Evolutionary conservation across 2,113 vertebrate species (phyloP).

Genomic region (Plotosus lineatus): DNA sequence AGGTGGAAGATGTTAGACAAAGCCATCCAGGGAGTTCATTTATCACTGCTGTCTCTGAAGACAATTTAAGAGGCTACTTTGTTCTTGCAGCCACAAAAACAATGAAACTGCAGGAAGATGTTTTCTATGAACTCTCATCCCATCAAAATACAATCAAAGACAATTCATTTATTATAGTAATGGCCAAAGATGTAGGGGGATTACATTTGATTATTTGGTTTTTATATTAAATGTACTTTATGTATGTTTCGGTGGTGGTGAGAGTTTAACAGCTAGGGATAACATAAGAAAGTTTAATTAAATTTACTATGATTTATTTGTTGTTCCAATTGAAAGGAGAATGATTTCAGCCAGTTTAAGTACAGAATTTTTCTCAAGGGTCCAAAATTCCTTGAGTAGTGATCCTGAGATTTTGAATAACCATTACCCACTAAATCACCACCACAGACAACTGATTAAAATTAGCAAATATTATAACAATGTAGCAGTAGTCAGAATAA

Average conservation of each 20-base stretch:
- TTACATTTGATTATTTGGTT: neutral
- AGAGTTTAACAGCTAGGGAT: neutral
- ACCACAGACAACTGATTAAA: neutral
- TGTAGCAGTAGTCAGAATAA: no score
- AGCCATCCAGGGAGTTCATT: conserved; percentile 4
- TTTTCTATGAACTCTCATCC: neutral
- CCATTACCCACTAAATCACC: neutral
- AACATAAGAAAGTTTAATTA: neutral
- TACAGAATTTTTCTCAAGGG: neutral
- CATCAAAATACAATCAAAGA: neutral
- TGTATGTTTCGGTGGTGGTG: neutral
- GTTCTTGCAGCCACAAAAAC: neutral
- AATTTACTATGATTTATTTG: neutral
- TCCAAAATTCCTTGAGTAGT: neutral
- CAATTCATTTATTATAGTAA: neutral
- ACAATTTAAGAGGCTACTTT: neutral
- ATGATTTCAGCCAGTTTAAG: neutral
- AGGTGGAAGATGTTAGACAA: neutral
- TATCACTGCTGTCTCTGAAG: neutral
- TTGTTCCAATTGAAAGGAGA: neutral
- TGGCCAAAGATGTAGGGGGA: neutral
- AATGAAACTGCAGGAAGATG: neutral
- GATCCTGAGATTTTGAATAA: no score
- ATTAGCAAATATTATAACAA: no score
- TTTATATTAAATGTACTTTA: neutral